A percentile compares a stretch with the other conserved stretches of the same genome.
These are phyloP conservation scores for Mixornis gularis DNA, from an alignment of 2,113 vertebrate genomes.

Conservation along the genomic window DNA sequence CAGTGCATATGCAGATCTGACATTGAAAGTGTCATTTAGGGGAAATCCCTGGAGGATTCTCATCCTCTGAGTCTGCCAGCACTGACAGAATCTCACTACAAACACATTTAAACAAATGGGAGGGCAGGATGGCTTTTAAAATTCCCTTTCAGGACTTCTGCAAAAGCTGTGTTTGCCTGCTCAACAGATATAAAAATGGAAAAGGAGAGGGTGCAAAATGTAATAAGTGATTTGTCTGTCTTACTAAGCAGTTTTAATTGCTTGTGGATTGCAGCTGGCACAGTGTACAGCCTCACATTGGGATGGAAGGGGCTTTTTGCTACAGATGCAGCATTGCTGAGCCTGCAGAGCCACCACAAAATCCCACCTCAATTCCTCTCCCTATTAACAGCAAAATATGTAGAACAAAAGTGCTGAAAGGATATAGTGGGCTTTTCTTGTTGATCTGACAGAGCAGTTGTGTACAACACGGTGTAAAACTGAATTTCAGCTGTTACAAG, in stretches of 20 bases:
- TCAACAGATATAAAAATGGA: background rate
- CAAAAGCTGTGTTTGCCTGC: background rate
- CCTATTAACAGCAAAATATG: slow-evolving; percentile 5
- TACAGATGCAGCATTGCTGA: background rate
- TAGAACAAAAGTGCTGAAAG: background rate
- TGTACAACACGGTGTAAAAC: background rate
- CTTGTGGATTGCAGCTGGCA: background rate
- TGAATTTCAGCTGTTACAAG: background rate
- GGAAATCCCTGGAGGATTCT: background rate
- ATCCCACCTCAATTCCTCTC: background rate
- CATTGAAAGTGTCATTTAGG: slow-evolving; percentile 26
- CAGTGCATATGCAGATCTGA: background rate
- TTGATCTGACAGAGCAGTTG: background rate
- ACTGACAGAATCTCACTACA: background rate
- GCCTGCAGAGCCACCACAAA: background rate
- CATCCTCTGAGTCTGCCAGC: background rate
- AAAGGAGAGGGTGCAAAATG: background rate
- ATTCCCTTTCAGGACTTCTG: background rate
- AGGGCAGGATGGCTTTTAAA: background rate
- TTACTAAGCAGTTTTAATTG: background rate
- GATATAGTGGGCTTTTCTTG: background rate
- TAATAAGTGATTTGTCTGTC: rapidly evolving
- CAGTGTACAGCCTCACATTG: rapidly evolving
- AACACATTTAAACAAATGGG: background rate
- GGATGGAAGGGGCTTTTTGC: background rate